Evolutionary conservation across 30 jellyfish, hydroid and myxozoan species (phyloP).

Genomic region (Aurelia aurita complex sp. Pacific): DNA sequence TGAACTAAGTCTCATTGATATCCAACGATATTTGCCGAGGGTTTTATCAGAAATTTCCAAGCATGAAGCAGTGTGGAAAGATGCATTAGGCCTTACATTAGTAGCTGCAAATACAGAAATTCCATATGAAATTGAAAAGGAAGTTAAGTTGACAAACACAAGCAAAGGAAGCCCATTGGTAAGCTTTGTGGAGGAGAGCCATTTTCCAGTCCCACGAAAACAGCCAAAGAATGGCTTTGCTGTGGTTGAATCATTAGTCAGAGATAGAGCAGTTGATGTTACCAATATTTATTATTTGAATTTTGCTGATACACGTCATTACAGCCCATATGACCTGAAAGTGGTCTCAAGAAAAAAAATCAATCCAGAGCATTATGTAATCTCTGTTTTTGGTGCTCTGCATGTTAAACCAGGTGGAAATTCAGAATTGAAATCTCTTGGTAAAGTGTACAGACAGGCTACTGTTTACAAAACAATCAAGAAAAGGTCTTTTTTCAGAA

Average conservation of each 20-base stretch:
- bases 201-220: not conserved
- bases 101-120: constrained; percentile 57
- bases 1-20: constrained; percentile 49
- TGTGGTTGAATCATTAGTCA: constrained; percentile 69
- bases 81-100: constrained; percentile 73
- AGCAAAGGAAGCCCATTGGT: not conserved
- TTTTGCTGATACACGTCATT: constrained; percentile 14
- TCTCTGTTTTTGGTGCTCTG: constrained; percentile 85
- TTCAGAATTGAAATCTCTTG: constrained; percentile 78
- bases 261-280: constrained; percentile 15
- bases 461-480: constrained; percentile 46
- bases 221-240: constrained; percentile 74
- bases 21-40: constrained; percentile 67
- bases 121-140: constrained; percentile 8
- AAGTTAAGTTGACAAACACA: not conserved
- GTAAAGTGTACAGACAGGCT: constrained; percentile 90
- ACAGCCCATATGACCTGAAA: constrained; percentile 67
- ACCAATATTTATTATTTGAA: constrained; percentile 79
- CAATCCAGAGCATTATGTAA: constrained; percentile 72
- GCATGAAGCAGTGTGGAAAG: constrained; percentile 80
- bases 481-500: constrained; percentile 58
- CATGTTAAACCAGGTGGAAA: constrained; percentile 75
- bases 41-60: constrained; percentile 74
- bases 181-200: not conserved
- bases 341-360: constrained; percentile 69